A percentile compares a stretch with the other conserved stretches of the same genome.
Conservation (phyloP, 2,113 vertebrate genomes). For the Loxodonta africana region DNA sequence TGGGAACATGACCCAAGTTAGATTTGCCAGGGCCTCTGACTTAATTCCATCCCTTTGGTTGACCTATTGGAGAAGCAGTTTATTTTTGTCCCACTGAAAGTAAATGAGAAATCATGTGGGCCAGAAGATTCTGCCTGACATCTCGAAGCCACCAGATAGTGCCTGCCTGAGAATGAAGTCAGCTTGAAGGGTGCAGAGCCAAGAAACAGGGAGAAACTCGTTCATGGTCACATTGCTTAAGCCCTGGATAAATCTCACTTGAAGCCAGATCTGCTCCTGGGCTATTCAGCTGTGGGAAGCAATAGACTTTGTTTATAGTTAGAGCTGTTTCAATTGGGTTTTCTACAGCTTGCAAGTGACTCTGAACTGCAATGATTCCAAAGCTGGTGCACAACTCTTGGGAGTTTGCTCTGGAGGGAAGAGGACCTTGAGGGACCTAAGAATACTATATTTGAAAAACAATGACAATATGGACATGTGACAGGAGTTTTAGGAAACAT, state of each 20-base stretch:
- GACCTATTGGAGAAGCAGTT: neutral
- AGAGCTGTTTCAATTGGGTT: neutral
- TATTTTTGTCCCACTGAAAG: neutral
- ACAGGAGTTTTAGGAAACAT: neutral
- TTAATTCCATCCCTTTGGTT: neutral
- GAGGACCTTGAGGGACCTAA: neutral
- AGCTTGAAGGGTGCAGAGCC: no score
- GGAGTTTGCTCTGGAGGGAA: neutral
- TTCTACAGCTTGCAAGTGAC: neutral
- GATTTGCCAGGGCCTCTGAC: neutral
- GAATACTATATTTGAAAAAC: neutral
- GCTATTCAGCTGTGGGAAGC: neutral
- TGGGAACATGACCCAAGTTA: neutral
- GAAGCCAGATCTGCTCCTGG: neutral
- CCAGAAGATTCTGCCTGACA: neutral
- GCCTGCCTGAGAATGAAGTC: neutral
- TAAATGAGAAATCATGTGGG: neutral
- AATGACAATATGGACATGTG: accelerated
- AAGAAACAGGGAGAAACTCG: neutral
- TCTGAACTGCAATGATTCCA: neutral
- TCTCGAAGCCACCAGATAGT: neutral
- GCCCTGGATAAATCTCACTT: neutral
- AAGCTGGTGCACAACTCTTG: neutral
- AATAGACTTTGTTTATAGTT: neutral
- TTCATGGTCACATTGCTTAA: neutral